These are phyloP conservation scores for Callipepla squamata DNA, from an alignment of 2,113 vertebrate genomes.

Conservation along the genomic window DNA sequence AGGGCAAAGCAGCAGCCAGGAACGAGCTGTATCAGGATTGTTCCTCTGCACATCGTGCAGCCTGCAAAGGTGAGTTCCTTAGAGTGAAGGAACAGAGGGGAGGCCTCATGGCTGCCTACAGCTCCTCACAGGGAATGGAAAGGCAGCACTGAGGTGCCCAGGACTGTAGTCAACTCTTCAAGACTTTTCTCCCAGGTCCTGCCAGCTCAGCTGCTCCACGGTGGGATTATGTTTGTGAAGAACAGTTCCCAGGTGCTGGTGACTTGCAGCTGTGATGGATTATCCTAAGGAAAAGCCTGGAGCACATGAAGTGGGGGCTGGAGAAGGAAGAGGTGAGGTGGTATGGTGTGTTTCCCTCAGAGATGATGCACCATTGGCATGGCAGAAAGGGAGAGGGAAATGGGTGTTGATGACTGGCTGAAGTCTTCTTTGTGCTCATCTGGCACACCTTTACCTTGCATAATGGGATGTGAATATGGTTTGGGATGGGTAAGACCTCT, in stretches of 20 bases:
- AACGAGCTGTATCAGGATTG: not conserved
- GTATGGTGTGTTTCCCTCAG: not conserved
- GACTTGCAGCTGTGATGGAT: not conserved
- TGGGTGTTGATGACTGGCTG: accelerated
- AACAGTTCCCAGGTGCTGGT: not conserved
- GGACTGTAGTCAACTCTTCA: not conserved
- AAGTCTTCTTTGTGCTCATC: not conserved
- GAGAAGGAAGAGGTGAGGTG: not conserved
- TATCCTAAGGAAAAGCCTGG: not conserved
- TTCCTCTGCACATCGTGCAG: not conserved
- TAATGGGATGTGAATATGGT: accelerated
- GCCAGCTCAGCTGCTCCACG: not conserved
- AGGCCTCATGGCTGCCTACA: too few relatives aligned
- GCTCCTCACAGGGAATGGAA: too few relatives aligned
- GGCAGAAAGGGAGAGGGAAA: accelerated
- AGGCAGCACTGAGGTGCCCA: too few relatives aligned
- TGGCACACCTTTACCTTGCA: not conserved
- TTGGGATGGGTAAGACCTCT: not conserved
- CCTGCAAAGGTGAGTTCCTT: not conserved
- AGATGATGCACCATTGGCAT: not conserved
- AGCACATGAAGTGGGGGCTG: not conserved
- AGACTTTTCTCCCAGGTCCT: not conserved
- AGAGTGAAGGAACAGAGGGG: too few relatives aligned
- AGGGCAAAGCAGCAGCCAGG: not conserved
- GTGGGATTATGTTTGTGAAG: not conserved